These are phyloP conservation scores for Pterophyllum scalare DNA, from an alignment of 2,113 vertebrate species.

Conservation along the genomic window DNA sequence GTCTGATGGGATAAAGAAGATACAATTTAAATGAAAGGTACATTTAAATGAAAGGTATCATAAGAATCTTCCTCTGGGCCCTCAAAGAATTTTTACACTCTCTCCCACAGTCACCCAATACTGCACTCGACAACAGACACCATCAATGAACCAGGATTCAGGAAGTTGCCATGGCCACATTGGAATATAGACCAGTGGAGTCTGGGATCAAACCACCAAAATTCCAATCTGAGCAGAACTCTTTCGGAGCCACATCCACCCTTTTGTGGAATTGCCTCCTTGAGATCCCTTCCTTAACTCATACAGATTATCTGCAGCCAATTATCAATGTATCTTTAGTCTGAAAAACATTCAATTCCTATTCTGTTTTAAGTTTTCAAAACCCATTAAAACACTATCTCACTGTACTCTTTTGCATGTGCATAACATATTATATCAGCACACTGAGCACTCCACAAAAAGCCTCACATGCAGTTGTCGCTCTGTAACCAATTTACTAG, in stretches of 20 bases:
- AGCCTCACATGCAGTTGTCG: slow-evolving; percentile 24
- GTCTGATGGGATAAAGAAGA: neutral
- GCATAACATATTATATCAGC: slow-evolving; percentile 19
- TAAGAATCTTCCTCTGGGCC: too few species aligned
- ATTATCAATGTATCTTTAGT: neutral
- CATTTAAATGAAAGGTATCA: too few species aligned
- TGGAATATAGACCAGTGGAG: too few species aligned
- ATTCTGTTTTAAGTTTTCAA: slow-evolving; percentile 13
- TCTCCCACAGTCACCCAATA: neutral
- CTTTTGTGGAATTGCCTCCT: neutral
- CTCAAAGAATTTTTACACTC: neutral
- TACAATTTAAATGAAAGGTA: too few species aligned
- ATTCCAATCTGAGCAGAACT: neutral
- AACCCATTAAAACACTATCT: slow-evolving; percentile 7
- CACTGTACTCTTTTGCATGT: neutral
- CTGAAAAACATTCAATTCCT: neutral
- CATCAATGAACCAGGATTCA: neutral
- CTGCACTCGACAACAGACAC: too few species aligned
- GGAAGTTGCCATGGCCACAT: too few species aligned
- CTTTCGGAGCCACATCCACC: neutral
- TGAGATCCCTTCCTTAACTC: neutral
- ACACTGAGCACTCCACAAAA: slow-evolving; percentile 18
- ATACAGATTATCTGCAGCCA: neutral
- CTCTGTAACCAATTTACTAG: slow-evolving; percentile 53
- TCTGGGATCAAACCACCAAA: neutral